Evolutionary conservation across 2,113 vertebrate species (phyloP), one percentile per base, ranked within the genome.

Genomic region (Falco punctatus): DNA sequence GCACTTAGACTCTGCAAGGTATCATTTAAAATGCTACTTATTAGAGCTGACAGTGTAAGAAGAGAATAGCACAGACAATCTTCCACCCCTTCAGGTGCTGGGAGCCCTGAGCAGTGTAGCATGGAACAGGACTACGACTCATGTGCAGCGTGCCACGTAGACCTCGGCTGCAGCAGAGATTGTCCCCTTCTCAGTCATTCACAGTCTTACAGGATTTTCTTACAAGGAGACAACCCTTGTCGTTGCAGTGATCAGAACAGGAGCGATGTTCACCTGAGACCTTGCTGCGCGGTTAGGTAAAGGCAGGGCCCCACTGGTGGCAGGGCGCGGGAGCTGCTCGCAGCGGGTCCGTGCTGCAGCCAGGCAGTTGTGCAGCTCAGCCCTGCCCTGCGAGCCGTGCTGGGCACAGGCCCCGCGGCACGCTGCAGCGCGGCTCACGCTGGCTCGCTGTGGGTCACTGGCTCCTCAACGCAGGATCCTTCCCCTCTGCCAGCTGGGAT

Each of bases 361-460:
- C 0, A 0, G 26, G 35, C 24, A 10, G 3, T 70, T 38, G 30
- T 58, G 73, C 42, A 38, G 35, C 86, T 14, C 33, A 27, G 35
- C 33, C 42, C 24, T 0, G 0, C 42, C 26, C 58, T 51, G 12
- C 6, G 5, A 33, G 17, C 69, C 0, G 0, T 3, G 22, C 74
- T 80, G 78, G 46, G 48, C 58, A 13, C 0, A 0, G 24, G 33
- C 22, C 35, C 35, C 49, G 18, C 38, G 23, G 58, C 51, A 33
- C 38, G 38, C 38, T 38, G 38, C 9, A 1, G 28, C 18, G 5
- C 44, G 71, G 58, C 38, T 22, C 6, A 0, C 0, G 2, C 2
- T 1, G 1, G 57, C 51, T 49, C n/a, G 27, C 42, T 67, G 35
- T 18, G 48, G 33, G 48, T 19, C 23, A 2, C 21, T 12, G 61